These are phyloP conservation scores for Melanotaenia nigrans DNA, from an alignment of 2,797 vertebrate species.

Conservation along the genomic window DNA sequence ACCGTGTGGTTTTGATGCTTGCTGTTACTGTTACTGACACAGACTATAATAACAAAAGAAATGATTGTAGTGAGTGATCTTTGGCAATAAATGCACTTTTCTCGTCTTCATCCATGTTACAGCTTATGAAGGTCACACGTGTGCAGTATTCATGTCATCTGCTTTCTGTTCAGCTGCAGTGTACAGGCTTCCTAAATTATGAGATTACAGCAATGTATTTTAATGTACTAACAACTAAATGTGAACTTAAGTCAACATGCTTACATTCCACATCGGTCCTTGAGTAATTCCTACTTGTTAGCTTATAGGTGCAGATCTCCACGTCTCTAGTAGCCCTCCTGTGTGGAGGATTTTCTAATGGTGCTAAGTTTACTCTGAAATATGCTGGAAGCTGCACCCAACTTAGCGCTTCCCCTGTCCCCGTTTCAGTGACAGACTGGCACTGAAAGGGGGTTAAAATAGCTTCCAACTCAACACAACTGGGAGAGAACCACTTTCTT, in stretches of 20 bases:
- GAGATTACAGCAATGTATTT: constrained; percentile 41
- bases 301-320: constrained; percentile 39
- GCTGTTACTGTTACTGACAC: constrained; percentile 42
- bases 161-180: constrained; percentile 33
- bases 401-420: constrained; percentile 45
- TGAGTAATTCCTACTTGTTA: constrained; percentile 34
- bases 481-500: constrained; percentile 42
- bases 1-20: constrained; percentile 51
- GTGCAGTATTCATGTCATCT: constrained; percentile 52
- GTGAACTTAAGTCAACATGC: constrained; percentile 62
- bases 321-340: constrained; percentile 32
- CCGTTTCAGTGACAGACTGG: constrained; percentile 41
- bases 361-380: constrained; percentile 76
- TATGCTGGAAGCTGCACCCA: constrained; percentile 50
- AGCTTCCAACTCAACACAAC: constrained; percentile 49
- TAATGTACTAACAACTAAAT: constrained; percentile 57
- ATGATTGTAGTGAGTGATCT: constrained; percentile 70
- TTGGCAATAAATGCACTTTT: constrained; percentile 81
- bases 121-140: constrained; percentile 61
- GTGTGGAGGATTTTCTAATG: constrained; percentile 52
- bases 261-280: constrained; percentile 63
- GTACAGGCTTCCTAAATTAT: constrained; percentile 35
- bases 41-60: constrained; percentile 31
- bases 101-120: constrained; percentile 58
- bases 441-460: constrained; percentile 42